Evolutionary conservation across 2,797 vertebrate genomes (phyloP).

Genomic region (Phrynocephalus vlangalii): DNA sequence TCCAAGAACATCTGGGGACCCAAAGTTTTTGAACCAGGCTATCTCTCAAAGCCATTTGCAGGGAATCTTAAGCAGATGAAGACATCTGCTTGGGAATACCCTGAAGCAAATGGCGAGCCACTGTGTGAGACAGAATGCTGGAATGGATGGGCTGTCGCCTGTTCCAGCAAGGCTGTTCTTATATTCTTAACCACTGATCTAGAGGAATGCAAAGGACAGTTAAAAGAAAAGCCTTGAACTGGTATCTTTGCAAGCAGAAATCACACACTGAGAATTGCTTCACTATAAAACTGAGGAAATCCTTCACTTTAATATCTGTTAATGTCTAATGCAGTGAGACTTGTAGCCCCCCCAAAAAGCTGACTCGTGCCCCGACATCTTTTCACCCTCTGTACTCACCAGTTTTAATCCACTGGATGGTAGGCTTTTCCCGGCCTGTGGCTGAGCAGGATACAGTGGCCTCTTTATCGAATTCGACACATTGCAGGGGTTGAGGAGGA

Average conservation of each 20-base stretch:
- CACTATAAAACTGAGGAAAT: not conserved
- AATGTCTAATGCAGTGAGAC: not conserved
- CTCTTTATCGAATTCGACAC: constrained; percentile 93
- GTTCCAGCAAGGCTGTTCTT: too few relatives aligned
- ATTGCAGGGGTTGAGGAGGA: constrained; percentile 89
- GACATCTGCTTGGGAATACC: too few relatives aligned
- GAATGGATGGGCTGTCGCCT: too few relatives aligned
- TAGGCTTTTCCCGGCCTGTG: constrained; percentile 88
- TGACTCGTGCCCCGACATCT: not conserved
- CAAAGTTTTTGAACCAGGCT: too few relatives aligned
- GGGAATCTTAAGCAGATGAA: too few relatives aligned
- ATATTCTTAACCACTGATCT: not conserved
- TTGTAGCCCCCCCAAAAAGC: not conserved
- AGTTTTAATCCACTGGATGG: constrained; percentile 91
- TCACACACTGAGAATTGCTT: not conserved
- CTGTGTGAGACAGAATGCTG: too few relatives aligned
- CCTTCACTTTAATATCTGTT: not conserved
- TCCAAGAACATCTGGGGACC: too few relatives aligned
- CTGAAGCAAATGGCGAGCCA: too few relatives aligned
- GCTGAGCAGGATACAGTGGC: constrained; percentile 91
- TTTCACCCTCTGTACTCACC: constrained; percentile 76
- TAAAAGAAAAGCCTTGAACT: not conserved
- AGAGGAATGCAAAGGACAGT: not conserved
- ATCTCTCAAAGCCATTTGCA: too few relatives aligned
- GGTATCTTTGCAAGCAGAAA: not conserved